phyloP scores from a whole-genome alignment of 2,888 invertebrate genomes.

The Agrypnus murinus region DNA sequence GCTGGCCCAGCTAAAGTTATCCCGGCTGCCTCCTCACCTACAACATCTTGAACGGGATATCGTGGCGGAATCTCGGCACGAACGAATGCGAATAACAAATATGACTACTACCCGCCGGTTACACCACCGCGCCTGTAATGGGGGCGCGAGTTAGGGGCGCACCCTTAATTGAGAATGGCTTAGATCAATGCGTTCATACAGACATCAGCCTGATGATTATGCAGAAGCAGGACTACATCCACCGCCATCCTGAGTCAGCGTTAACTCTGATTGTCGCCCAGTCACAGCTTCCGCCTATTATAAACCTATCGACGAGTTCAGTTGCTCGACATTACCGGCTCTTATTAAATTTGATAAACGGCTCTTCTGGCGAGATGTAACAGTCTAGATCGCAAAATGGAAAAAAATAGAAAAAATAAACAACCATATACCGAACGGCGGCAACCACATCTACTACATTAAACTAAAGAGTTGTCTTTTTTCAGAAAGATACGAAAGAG shows the following conservation, averaged over 20 bases:
- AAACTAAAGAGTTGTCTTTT: slow-evolving; percentile 48
- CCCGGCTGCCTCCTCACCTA: slow-evolving; percentile 56
- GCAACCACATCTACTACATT: slow-evolving; percentile 33
- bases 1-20: slow-evolving; percentile 64
- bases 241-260: slow-evolving; percentile 65
- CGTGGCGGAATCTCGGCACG: slow-evolving; percentile 56
- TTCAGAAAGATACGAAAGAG: slow-evolving; percentile 61
- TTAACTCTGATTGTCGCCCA: slow-evolving; percentile 55
- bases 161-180: slow-evolving; percentile 38
- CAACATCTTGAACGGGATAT: slow-evolving; percentile 36
- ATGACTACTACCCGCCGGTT: slow-evolving; percentile 25
- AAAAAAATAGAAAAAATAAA: slow-evolving; percentile 33
- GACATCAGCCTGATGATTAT: slow-evolving; percentile 68
- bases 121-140: slow-evolving; percentile 25
- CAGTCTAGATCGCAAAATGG: slow-evolving; percentile 15
- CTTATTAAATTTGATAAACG: slow-evolving; percentile 46
- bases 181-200: slow-evolving; percentile 65
- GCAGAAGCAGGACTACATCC: slow-evolving; percentile 60
- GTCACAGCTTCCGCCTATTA: slow-evolving; percentile 35
- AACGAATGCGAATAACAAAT: slow-evolving; percentile 61
- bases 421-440: slow-evolving; percentile 26
- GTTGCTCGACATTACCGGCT: neutral
- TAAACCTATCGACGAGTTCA: slow-evolving; percentile 21
- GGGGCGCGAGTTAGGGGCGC: slow-evolving; percentile 20
- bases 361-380: neutral